Percentiles rank a stretch among this genome's conserved stretches.
phyloP scores from a whole-genome alignment of 2,113 vertebrate genomes.

The Macaca mulatta region DNA sequence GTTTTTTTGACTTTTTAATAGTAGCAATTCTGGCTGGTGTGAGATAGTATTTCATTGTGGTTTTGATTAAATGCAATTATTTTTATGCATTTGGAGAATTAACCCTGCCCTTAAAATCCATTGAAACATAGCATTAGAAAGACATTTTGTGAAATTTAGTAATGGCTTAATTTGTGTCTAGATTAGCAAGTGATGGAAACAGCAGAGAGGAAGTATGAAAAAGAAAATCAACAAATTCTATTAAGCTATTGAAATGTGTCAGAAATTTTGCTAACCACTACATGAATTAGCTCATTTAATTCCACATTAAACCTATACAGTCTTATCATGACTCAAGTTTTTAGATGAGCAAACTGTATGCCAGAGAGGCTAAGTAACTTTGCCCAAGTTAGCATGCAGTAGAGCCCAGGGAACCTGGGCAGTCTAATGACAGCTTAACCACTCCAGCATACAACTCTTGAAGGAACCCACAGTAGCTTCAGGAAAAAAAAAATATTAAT shows the following conservation, averaged over 20 bases:
- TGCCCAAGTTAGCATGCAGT: background rate
- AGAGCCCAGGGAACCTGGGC: background rate
- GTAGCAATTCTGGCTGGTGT: too few species aligned
- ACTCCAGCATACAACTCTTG: background rate
- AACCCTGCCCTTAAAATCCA: background rate
- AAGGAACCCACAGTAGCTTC: background rate
- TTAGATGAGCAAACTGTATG: background rate
- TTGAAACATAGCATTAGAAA: background rate
- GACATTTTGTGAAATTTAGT: background rate
- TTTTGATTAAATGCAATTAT: background rate
- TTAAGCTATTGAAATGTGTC: background rate
- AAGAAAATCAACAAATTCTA: background rate
- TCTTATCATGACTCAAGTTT: background rate
- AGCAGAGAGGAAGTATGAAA: background rate
- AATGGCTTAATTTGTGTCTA: background rate
- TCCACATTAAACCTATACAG: background rate
- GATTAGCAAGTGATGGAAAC: background rate
- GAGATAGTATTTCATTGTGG: too few species aligned
- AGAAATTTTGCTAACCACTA: background rate
- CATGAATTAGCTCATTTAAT: slow-evolving; percentile 12
- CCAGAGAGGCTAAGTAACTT: background rate
- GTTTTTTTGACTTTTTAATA: too few species aligned
- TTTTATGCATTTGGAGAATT: slow-evolving; percentile 5
- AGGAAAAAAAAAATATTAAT: background rate
- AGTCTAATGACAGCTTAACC: background rate